Percentiles rank a stretch among this genome's conserved stretches.
phyloP scores from a whole-genome alignment of 2,797 vertebrate species.

The Pterois miles region DNA sequence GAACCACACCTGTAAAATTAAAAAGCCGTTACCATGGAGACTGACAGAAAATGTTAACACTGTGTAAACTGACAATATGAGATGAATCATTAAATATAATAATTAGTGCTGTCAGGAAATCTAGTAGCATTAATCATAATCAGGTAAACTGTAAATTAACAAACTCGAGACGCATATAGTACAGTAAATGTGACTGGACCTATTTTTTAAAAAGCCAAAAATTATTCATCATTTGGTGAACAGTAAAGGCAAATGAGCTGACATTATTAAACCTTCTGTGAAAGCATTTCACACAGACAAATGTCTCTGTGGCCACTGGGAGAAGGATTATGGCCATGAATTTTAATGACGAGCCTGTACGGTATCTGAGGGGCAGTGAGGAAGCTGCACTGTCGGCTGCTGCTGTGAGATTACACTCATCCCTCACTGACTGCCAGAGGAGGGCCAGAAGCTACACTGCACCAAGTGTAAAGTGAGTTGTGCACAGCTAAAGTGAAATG shows the following conservation, averaged over 20 bases:
- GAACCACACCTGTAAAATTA: conserved; percentile 44
- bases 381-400: conserved; percentile 33
- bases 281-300: conserved; percentile 29
- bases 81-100: background rate
- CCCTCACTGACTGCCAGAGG: conserved; percentile 27
- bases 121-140: background rate
- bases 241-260: background rate
- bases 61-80: background rate
- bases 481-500: background rate
- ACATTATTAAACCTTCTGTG: conserved; percentile 45
- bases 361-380: conserved; percentile 11
- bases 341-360: conserved; percentile 4
- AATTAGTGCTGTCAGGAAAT: background rate
- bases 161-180: background rate
- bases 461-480: background rate
- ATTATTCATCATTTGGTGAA: conserved; percentile 17
- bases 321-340: conserved; percentile 39
- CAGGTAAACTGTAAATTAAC: background rate
- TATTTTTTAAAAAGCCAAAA: background rate
- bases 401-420: conserved; percentile 48
- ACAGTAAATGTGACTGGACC: conserved; percentile 7
- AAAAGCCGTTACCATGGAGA: conserved; percentile 13
- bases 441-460: background rate
- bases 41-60: background rate
- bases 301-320: conserved; percentile 3